phyloP scores from a whole-genome alignment of 2,888 invertebrate genomes.

The Pachliopta kotzebuea region DNA sequence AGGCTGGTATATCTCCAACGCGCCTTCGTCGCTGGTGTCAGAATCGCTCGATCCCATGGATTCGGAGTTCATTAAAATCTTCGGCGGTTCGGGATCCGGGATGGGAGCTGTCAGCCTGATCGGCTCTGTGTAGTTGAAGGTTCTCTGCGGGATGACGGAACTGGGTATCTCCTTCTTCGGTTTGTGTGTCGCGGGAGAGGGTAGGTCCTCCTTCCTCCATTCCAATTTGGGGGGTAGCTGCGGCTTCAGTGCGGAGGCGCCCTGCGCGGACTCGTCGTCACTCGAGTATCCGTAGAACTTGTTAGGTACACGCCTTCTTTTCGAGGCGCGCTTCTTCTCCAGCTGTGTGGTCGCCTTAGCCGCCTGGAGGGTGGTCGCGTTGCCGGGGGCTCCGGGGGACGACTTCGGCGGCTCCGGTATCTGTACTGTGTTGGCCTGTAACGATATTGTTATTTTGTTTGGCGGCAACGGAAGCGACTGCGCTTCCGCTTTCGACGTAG shows the following conservation, averaged over 20 bases:
- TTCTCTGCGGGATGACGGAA: constrained; percentile 58
- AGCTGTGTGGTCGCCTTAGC: constrained; percentile 49
- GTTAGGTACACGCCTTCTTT: constrained; percentile 90
- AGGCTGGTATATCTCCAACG: constrained; percentile 72
- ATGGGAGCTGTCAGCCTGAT: constrained; percentile 74
- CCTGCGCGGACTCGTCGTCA: constrained; percentile 85
- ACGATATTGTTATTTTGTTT: constrained; percentile 74
- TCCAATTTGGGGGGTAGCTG: constrained; percentile 84
- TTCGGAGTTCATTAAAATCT: constrained; percentile 70
- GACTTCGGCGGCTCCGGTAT: constrained; percentile 59
- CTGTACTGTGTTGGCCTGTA: constrained; percentile 76
- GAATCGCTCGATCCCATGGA: constrained; percentile 75
- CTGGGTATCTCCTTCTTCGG: constrained; percentile 72
- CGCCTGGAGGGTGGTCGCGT: constrained; percentile 16
- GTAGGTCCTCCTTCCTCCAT: constrained; percentile 87
- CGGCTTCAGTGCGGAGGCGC: constrained; percentile 77
- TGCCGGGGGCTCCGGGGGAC: constrained; percentile 33
- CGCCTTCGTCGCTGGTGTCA: constrained; percentile 79
- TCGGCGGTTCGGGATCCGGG: constrained; percentile 71
- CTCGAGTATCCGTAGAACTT: constrained; percentile 94
- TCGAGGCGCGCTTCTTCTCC: constrained; percentile 87
- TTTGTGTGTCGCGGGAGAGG: constrained; percentile 78
- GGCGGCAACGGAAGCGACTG: constrained; percentile 47
- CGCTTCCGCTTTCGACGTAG: constrained; percentile 52
- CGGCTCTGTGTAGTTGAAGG: constrained; percentile 68